phyloP scores from a whole-genome alignment of 2,113 vertebrate species.

The Sinocyclocheilus anshuiensis region DNA sequence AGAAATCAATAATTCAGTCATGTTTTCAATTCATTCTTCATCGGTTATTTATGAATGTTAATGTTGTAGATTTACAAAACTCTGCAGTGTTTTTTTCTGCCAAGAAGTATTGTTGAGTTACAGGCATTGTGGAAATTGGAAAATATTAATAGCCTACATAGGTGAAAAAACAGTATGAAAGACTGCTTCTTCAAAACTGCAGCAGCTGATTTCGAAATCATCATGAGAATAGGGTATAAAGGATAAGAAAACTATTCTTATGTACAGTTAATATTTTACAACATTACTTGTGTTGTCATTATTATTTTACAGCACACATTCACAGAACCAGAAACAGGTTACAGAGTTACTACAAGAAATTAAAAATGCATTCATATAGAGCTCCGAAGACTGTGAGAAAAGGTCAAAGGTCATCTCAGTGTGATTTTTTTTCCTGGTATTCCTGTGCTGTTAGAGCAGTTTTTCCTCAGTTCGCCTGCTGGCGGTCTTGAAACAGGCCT shows the following conservation, averaged over 20 bases:
- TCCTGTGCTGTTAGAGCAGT: conserved; percentile 64
- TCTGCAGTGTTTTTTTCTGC: background rate
- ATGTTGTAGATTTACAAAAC: background rate
- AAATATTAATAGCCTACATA: background rate
- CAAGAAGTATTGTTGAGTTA: background rate
- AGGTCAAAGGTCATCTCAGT: conserved; percentile 54
- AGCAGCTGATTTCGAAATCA: background rate
- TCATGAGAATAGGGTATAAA: background rate
- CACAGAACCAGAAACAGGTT: background rate
- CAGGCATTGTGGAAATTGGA: too few relatives aligned
- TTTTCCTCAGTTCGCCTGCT: conserved; percentile 41
- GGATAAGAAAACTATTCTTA: background rate
- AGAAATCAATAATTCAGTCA: background rate
- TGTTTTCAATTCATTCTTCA: background rate
- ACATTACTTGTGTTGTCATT: background rate
- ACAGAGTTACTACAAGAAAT: background rate
- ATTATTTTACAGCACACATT: background rate
- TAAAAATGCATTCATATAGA: conserved; percentile 53
- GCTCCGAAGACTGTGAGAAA: conserved; percentile 44
- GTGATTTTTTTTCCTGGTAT: conserved; percentile 55
- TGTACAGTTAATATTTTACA: background rate
- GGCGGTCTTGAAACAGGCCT: conserved; percentile 45
- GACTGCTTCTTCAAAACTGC: too few relatives aligned
- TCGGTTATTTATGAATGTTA: background rate
- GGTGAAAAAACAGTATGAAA: background rate